Evolutionary conservation across 2,888 invertebrate species (phyloP).

Genomic region (Priapulus caudatus): DNA sequence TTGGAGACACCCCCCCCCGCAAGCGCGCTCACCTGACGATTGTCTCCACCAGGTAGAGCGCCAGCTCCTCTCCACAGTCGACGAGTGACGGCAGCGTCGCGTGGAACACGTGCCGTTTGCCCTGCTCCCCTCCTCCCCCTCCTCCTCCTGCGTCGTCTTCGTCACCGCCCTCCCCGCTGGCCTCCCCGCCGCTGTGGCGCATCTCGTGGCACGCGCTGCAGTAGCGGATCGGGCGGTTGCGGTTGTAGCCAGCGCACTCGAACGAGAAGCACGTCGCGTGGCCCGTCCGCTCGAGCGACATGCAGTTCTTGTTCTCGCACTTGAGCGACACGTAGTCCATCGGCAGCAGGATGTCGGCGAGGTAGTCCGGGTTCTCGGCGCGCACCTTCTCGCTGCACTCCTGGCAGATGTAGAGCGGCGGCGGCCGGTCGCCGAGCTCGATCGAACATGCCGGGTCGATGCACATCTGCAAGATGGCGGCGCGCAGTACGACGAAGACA

Average conservation of each 20-base stretch:
- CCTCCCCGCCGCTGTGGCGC: constrained; percentile 28
- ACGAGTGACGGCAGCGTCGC: constrained; percentile 71
- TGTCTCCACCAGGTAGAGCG: constrained; percentile 84
- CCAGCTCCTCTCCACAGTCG: constrained; percentile 78
- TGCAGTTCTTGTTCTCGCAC: constrained; percentile 68
- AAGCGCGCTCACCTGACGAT: constrained; percentile 61
- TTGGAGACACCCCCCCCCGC: too few species aligned
- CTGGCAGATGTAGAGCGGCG: constrained; percentile 87
- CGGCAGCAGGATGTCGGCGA: constrained; percentile 52
- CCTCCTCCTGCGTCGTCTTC: neutral
- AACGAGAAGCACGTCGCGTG: constrained; percentile 91
- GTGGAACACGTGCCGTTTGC: constrained; percentile 81
- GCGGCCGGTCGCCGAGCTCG: constrained; percentile 51
- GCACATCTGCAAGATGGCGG: constrained; percentile 69
- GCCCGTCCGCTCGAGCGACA: constrained; percentile 47
- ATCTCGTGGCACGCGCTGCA: constrained; percentile 36
- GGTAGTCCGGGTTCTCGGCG: constrained; percentile 49
- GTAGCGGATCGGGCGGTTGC: constrained; percentile 79
- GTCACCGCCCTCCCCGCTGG: constrained; percentile 11
- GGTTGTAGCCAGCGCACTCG: constrained; percentile 91
- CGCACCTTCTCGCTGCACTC: constrained; percentile 61
- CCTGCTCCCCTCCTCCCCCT: constrained; percentile 32
- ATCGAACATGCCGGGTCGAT: constrained; percentile 80
- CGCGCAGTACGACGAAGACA: too few species aligned
- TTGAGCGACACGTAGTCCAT: constrained; percentile 88